Base-by-base conservation (phyloP, 2,113 vertebrate species). In the Psephotus haematonotus region DNA sequence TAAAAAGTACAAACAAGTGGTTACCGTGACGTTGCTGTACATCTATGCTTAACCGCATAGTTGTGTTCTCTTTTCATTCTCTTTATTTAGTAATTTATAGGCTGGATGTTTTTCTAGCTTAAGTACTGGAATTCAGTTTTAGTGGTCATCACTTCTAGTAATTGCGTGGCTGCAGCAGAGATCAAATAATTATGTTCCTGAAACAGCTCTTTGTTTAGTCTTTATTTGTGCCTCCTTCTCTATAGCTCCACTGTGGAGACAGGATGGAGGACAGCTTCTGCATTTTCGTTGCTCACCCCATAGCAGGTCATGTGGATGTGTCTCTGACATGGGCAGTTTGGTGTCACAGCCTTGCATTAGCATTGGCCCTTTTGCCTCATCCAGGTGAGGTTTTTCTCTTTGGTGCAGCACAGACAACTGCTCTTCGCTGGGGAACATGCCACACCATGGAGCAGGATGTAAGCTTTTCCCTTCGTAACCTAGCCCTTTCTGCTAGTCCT, bases 131-230 rank as follows among this genome's bases (percentile, higher is more conserved):
- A 75, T 89, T 95, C 64, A 57, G 27, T 63, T 91, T 78, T 55
- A 76, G 53, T 86, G 60, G 72, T 88, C 60, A 77, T 80, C 47
- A 62, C 49, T 92, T 78, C 78, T 85, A 78, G 57, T 92, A 85
- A 87, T 93, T 94, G 88, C 47, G 29, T 94, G 63, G 60, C 74
- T 88, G 64, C 68, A 82, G 39, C 64, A 87, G 76, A 74, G 52
- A 91, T 95, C 63, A 86, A 92, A 57, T 85, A 71, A 84, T 93
- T 83, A 78, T 28, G 33, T 93, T 95, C 22, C 82, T 87, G 80
- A 89, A 92, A 43, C 3, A 11, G 80, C 31, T 47, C 65, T 50
- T 93, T 90, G 57, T 85, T 95, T 91, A 69, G 72, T 83, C 62
- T 96, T 91, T 11, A 11, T 88, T 90, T 79, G 27, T 89, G 52